Conservation (phyloP, 2,113 vertebrate species). For the Ciconia stormi region DNA sequence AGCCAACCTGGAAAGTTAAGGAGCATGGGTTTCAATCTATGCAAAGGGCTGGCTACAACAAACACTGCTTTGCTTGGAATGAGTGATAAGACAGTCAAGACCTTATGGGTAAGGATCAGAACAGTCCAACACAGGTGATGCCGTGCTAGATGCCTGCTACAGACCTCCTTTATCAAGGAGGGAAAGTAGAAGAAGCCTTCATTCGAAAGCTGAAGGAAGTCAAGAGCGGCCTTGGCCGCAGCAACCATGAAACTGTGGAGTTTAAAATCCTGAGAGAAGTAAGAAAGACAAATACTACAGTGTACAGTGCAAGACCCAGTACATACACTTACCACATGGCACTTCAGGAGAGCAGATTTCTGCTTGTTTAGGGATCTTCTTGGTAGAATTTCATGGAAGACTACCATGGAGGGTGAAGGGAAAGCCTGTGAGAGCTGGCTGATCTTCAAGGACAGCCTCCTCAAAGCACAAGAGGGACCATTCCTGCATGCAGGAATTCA, state of each 20-base stretch:
- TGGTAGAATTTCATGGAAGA: neutral
- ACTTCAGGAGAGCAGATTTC: neutral
- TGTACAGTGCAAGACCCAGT: neutral
- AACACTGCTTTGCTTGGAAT: neutral
- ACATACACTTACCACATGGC: neutral
- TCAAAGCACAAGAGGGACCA: neutral
- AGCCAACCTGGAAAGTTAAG: neutral
- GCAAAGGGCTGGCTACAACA: neutral
- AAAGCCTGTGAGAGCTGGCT: neutral
- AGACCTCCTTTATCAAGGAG: neutral
- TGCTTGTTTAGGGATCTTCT: neutral
- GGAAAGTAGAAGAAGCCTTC: neutral
- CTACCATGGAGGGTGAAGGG: rapidly evolving
- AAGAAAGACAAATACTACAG: neutral
- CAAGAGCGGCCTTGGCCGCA: neutral
- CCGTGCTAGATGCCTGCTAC: neutral
- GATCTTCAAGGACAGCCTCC: neutral
- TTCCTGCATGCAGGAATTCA: neutral
- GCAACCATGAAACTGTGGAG: neutral
- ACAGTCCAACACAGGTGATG: neutral
- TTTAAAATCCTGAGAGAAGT: neutral
- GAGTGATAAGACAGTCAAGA: neutral
- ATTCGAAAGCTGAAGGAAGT: neutral
- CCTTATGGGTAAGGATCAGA: neutral
- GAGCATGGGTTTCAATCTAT: neutral